A percentile compares a stretch with the other conserved stretches of the same genome.
phyloP scores from a whole-genome alignment of 2,888 invertebrate species.

The Anodontia alba region DNA sequence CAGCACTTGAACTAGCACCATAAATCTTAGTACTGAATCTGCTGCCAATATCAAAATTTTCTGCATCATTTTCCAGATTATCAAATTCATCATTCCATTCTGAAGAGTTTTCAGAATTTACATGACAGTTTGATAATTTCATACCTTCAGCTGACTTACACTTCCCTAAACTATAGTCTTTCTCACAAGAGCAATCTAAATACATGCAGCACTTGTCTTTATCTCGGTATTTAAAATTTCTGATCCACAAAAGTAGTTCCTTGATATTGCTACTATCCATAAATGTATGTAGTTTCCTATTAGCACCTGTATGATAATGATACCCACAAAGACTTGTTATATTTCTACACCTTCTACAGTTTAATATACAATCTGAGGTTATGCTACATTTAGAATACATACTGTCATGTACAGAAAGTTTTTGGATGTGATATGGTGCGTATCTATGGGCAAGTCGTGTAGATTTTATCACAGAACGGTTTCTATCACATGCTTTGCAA shows the following conservation, averaged over 20 bases:
- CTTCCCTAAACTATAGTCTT: no score
- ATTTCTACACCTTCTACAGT: neutral
- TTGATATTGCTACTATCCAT: neutral
- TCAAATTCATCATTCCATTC: neutral
- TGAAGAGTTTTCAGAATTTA: neutral
- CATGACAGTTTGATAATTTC: neutral
- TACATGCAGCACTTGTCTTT: neutral
- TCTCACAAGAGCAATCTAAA: no score
- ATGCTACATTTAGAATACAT: neutral
- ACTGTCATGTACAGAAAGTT: neutral
- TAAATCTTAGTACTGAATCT: neutral
- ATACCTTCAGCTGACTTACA: no score
- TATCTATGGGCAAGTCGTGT: conserved; percentile 1
- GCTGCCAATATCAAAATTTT: neutral
- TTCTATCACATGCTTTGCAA: conserved; percentile 13
- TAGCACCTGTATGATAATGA: neutral
- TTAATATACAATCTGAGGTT: neutral
- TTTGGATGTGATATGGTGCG: conserved; percentile 6
- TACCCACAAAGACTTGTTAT: neutral
- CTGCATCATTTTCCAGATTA: neutral
- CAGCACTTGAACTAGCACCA: neutral
- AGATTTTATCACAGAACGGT: conserved; percentile 9
- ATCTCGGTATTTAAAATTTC: conserved; percentile 10
- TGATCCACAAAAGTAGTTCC: conserved; percentile 13
- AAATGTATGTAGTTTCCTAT: neutral